phyloP scores from a whole-genome alignment of 2,888 invertebrate genomes.

The Drosophila anceps region DNA sequence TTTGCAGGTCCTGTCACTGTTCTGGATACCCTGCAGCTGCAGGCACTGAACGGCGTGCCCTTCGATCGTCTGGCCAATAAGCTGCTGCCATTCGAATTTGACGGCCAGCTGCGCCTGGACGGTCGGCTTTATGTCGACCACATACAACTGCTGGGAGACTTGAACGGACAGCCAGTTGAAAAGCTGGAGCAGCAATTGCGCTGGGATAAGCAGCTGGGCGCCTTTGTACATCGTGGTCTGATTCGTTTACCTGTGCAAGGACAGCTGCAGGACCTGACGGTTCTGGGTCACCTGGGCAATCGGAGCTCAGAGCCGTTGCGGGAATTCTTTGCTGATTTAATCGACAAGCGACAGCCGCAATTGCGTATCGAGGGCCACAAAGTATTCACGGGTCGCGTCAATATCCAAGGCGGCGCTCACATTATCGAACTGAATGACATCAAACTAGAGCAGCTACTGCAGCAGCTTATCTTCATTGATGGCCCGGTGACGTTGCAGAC shows the following conservation, averaged over 20 bases:
- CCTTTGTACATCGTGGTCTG: slow-evolving; percentile 75
- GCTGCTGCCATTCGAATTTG: slow-evolving; percentile 54
- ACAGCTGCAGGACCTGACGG: slow-evolving; percentile 68
- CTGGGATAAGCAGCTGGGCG: slow-evolving; percentile 63
- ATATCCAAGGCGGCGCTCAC: slow-evolving; percentile 79
- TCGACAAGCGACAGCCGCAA: slow-evolving; percentile 68
- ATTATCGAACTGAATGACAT: slow-evolving; percentile 82
- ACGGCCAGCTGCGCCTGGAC: slow-evolving; percentile 69
- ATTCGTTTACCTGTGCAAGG: slow-evolving; percentile 58
- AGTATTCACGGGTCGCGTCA: slow-evolving; percentile 80
- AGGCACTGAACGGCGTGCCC: slow-evolving; percentile 84
- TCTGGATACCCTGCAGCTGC: slow-evolving; percentile 74
- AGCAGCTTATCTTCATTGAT: slow-evolving; percentile 84
- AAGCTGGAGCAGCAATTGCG: slow-evolving; percentile 55
- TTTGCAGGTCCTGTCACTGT: slow-evolving; percentile 77
- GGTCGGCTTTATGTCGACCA: slow-evolving; percentile 73
- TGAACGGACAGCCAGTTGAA: slow-evolving; percentile 54
- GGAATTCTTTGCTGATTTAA: slow-evolving; percentile 76
- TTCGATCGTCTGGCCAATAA: slow-evolving; percentile 85
- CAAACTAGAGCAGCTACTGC: slow-evolving; percentile 81
- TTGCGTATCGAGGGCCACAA: slow-evolving; percentile 72
- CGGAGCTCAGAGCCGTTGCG: slow-evolving; percentile 70
- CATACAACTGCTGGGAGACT: slow-evolving; percentile 75
- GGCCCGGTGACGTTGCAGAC: slow-evolving; percentile 68
- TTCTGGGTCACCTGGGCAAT: slow-evolving; percentile 69